phyloP scores from a whole-genome alignment of 1,140 invertebrate species.

The Anthonomus grandis region DNA sequence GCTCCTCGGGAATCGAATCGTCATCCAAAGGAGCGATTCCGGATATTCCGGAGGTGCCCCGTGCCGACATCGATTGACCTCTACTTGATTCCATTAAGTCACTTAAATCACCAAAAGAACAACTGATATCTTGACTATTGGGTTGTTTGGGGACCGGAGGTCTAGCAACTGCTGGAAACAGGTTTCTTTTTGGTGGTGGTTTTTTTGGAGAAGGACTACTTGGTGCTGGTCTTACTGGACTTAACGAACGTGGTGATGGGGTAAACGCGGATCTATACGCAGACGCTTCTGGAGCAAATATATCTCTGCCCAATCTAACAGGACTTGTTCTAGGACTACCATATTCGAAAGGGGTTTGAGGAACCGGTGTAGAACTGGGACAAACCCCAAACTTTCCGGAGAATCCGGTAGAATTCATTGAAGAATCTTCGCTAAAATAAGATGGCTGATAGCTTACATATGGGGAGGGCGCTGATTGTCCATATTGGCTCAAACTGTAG shows the following conservation, averaged over 20 bases:
- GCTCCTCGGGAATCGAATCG: neutral
- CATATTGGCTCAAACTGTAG: slow-evolving; percentile 2
- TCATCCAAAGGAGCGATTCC: neutral
- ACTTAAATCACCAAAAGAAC: too few species aligned
- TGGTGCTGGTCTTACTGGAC: too few species aligned
- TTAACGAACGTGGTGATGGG: neutral
- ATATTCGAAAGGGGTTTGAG: neutral
- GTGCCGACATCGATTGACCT: neutral
- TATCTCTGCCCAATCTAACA: slow-evolving; percentile 3
- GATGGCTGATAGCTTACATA: neutral
- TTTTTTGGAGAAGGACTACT: slow-evolving; percentile 8
- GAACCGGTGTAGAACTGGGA: neutral
- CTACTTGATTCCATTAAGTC: too few species aligned
- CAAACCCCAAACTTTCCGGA: slow-evolving; percentile 3
- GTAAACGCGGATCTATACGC: neutral
- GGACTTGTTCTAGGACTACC: neutral
- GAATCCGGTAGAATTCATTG: neutral
- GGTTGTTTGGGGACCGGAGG: too few species aligned
- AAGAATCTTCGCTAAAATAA: neutral
- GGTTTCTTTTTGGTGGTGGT: too few species aligned
- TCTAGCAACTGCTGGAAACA: neutral
- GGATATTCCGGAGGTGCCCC: neutral
- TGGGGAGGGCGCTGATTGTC: neutral
- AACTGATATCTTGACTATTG: too few species aligned
- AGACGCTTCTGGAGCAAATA: neutral